Evolutionary conservation across 2,888 invertebrate genomes (phyloP).

Genomic region (Standfussiana lucernea): DNA sequence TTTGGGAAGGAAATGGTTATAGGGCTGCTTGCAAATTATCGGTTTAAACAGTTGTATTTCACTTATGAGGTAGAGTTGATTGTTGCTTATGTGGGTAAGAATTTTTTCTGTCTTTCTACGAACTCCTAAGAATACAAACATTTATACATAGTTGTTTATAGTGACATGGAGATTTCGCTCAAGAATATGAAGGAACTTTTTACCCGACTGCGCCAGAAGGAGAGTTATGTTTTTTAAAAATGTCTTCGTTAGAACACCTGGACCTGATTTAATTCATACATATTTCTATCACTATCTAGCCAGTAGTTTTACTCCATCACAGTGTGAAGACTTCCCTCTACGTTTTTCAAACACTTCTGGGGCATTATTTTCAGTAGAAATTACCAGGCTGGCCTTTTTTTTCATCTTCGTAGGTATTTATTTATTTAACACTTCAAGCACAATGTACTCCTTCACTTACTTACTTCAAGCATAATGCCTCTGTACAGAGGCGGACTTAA

Average conservation of each 20-base stretch:
- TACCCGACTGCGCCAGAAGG: too few species aligned
- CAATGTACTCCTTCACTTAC: too few species aligned
- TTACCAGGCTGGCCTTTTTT: not conserved
- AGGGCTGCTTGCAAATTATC: slow-evolving; percentile 11
- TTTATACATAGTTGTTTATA: not conserved
- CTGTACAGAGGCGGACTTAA: too few species aligned
- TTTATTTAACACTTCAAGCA: too few species aligned
- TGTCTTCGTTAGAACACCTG: not conserved
- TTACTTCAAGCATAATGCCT: too few species aligned
- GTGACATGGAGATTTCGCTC: not conserved
- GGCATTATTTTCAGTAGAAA: not conserved
- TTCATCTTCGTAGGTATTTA: too few species aligned
- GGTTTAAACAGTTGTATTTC: not conserved
- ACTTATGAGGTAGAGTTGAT: not conserved
- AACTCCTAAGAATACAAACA: not conserved
- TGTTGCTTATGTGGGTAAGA: not conserved
- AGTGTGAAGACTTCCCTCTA: not conserved
- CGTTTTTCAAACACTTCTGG: not conserved
- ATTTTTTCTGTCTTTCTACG: not conserved
- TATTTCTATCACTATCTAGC: not conserved
- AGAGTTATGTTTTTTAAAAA: too few species aligned
- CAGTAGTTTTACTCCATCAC: not conserved
- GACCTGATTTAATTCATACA: not conserved
- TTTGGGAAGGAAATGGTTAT: slow-evolving; percentile 12
- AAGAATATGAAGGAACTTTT: not conserved